These are phyloP conservation scores for Gymnocheta viridis DNA, from an alignment of 2,888 invertebrate species.

Conservation along the genomic window DNA sequence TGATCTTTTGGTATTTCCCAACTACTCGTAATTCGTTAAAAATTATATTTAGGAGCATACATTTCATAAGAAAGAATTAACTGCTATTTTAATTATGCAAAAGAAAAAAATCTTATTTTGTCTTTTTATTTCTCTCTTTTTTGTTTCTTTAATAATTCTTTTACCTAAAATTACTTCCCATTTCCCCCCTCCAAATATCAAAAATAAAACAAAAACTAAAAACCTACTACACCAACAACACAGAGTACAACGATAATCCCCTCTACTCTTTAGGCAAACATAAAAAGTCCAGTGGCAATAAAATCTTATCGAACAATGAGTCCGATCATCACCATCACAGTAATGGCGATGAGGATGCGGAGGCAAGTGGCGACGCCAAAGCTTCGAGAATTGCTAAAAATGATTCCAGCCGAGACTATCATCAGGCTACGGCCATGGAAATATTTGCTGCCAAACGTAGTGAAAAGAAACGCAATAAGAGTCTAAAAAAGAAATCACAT, in stretches of 20 bases:
- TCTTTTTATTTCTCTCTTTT: constrained; percentile 67
- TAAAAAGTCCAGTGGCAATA: constrained; percentile 74
- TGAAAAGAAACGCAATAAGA: constrained; percentile 80
- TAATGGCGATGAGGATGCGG: constrained; percentile 41
- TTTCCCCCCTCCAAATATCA: constrained; percentile 40
- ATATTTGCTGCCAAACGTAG: constrained; percentile 79
- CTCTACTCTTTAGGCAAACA: constrained; percentile 81
- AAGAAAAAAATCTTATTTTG: constrained; percentile 55
- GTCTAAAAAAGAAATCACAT: constrained; percentile 77
- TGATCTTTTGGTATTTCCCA: background rate
- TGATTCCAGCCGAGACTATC: constrained; percentile 56
- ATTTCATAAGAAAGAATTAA: constrained; percentile 40
- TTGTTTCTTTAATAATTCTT: constrained; percentile 55
- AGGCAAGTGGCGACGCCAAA: constrained; percentile 24
- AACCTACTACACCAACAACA: constrained; percentile 65
- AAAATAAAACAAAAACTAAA: constrained; percentile 49
- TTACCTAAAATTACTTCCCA: constrained; percentile 56
- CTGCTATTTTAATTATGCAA: constrained; percentile 17
- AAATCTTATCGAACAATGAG: constrained; percentile 60
- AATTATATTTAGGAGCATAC: constrained; percentile 1
- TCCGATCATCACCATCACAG: constrained; percentile 64
- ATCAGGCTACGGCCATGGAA: constrained; percentile 72
- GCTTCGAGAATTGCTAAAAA: constrained; percentile 28
- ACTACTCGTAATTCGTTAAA: background rate
- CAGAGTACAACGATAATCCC: constrained; percentile 81